Percentiles rank a stretch among this genome's conserved stretches.
Conservation (phyloP, 2,797 vertebrate genomes). For the Acanthis flammea region DNA sequence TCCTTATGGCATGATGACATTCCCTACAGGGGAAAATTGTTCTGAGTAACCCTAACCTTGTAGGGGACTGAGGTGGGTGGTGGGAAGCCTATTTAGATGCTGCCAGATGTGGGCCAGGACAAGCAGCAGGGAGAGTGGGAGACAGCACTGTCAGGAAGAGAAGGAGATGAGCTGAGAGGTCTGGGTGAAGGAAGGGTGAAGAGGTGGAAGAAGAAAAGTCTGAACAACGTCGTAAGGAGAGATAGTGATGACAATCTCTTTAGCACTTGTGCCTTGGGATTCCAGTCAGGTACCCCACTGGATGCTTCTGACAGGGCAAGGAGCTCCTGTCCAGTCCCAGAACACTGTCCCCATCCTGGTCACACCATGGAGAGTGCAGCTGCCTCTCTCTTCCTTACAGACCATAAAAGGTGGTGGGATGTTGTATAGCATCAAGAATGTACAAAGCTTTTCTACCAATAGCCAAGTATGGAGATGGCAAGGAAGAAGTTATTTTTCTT, state of each 20-base stretch:
- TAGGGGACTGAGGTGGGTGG: not conserved
- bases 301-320: not conserved
- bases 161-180: not conserved
- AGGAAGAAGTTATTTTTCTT: not conserved
- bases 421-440: not conserved
- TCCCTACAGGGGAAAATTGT: not conserved
- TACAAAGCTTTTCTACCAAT: not conserved
- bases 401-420: not conserved
- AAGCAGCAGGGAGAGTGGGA: not conserved
- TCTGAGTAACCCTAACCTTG: not conserved
- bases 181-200: not conserved
- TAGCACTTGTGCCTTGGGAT: not conserved
- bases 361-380: rapidly evolving
- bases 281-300: not conserved
- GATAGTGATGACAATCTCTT: not conserved
- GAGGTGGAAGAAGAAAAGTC: not conserved
- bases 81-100: not conserved
- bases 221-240: not conserved
- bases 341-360: not conserved
- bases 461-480: rapidly evolving
- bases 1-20: not conserved
- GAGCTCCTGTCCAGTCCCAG: not conserved
- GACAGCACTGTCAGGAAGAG: not conserved
- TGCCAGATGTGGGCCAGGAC: not conserved
- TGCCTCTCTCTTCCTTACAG: not conserved